phyloP scores from a whole-genome alignment of 2,888 invertebrate species.

The Drosophila parthenogenetica region DNA sequence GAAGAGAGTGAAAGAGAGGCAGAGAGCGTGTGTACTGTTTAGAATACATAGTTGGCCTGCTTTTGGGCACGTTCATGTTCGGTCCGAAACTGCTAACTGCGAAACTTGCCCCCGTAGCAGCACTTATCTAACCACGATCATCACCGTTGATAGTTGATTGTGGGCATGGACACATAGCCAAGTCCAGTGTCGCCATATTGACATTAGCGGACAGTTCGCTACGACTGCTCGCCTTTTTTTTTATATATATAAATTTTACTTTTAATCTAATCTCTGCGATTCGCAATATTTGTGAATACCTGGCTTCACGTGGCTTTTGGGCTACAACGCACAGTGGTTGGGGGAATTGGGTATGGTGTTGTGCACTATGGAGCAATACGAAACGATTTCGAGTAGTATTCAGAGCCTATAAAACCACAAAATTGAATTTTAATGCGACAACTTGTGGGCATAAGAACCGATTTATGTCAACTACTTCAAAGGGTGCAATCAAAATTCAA shows the following conservation, averaged over 20 bases:
- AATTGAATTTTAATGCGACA: slow-evolving; percentile 45
- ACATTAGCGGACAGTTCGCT: slow-evolving; percentile 46
- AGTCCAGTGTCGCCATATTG: slow-evolving; percentile 58
- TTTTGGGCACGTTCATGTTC: slow-evolving; percentile 43
- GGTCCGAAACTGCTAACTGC: slow-evolving; percentile 31
- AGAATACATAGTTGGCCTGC: slow-evolving; percentile 37
- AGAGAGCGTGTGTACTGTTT: slow-evolving; percentile 7
- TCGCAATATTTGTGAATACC: slow-evolving; percentile 50
- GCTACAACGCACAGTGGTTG: neutral
- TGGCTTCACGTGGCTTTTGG: slow-evolving; percentile 71
- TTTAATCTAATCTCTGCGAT: slow-evolving; percentile 51
- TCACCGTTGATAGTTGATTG: slow-evolving; percentile 49
- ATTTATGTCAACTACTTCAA: slow-evolving; percentile 40
- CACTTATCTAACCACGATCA: slow-evolving; percentile 55
- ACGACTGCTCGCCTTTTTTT: slow-evolving; percentile 21
- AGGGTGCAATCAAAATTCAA: slow-evolving; percentile 38
- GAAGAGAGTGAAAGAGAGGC: neutral
- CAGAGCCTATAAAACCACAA: slow-evolving; percentile 24
- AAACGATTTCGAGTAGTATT: neutral
- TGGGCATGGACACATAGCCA: slow-evolving; percentile 45
- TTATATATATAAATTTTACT: neutral
- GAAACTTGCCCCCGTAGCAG: slow-evolving; percentile 40
- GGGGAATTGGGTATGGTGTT: too few relatives aligned
- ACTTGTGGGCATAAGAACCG: slow-evolving; percentile 34
- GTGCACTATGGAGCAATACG: neutral